Base-by-base conservation (phyloP, 2,888 invertebrate species). In the Andrena bicolor region DNA sequence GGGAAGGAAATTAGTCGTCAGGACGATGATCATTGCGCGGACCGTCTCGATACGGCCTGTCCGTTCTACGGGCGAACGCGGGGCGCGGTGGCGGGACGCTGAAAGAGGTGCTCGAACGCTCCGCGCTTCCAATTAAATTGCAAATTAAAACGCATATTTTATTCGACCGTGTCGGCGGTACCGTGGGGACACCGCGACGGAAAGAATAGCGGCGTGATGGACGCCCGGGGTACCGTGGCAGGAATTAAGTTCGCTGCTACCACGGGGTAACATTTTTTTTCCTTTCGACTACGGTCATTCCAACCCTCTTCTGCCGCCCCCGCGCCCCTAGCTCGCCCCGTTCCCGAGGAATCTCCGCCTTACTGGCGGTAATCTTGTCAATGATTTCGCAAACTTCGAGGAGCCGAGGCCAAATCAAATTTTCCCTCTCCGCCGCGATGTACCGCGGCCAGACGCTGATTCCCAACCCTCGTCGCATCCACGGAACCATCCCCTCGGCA, bases 91-190 rank as follows among this genome's bases (percentile, higher is more conserved):
- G 20, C 41, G 4, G 41, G 41, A 41, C 41, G n/a, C 16, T 32
- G 16, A n/a, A 28, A 48, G 48, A 68, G 49, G 26, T 61, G 10
- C 30, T 58, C 48, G 26, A 51, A 66, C 61, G 68, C 35, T 48
- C 75, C 41, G 68, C 65, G 65, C 82, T 88, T 86, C 90, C 89
- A 90, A 91, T 91, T 90, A 91, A 91, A 91, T 90, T 91, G 90
- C 90, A 90, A 91, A 91, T 91, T 88, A 90, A 88, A 88, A 86
- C 86, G 86, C 89, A 90, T 89, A 90, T 90, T 90, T 91, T 90
- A 90, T 86, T 85, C 89, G 82, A 79, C 64, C 81, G 77, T 41
- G 41, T 76, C 71, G 71, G 63, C 76, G 79, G 75, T 61, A 32
- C 74, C 76, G 51, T 72, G 68, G 84, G 88, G 70, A 76, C 56